These are phyloP conservation scores for Noctua fimbriata DNA, from an alignment of 2,888 invertebrate genomes.

Conservation along the genomic window DNA sequence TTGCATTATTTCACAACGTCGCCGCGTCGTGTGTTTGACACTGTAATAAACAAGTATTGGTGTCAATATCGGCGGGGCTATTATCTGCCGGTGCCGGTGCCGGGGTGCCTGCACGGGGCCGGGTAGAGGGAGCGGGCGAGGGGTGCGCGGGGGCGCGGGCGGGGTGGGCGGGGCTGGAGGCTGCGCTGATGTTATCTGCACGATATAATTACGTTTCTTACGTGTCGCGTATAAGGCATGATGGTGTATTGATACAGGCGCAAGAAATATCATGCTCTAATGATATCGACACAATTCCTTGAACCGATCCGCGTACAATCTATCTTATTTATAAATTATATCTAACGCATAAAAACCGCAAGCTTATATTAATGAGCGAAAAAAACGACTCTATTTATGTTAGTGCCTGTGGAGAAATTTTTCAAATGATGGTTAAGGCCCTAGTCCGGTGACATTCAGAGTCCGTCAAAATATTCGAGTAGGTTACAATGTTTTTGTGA, in stretches of 20 bases:
- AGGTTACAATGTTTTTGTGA: too few species aligned
- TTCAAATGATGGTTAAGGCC: not conserved
- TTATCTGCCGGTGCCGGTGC: not conserved
- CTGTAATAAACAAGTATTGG: not conserved
- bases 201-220: slow-evolving; percentile 60
- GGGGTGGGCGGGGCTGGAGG: slow-evolving; percentile 54
- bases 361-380: slow-evolving; percentile 25
- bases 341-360: slow-evolving; percentile 33
- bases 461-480: too few species aligned
- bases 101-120: not conserved
- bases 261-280: slow-evolving; percentile 61
- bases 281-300: slow-evolving; percentile 63
- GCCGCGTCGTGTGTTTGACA: not conserved
- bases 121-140: not conserved
- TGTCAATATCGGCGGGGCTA: slow-evolving; percentile 1
- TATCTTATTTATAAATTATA: slow-evolving; percentile 53
- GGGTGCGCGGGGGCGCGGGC: not conserved
- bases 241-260: slow-evolving; percentile 59
- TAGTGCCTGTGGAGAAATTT: not conserved
- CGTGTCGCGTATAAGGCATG: slow-evolving; percentile 50
- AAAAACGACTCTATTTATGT: not conserved
- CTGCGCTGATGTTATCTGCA: slow-evolving; percentile 51
- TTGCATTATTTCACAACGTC: not conserved
- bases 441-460: too few species aligned
- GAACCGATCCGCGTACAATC: slow-evolving; percentile 33